These are phyloP conservation scores for Petrophora chlorosata DNA, from an alignment of 2,888 invertebrate species.

Conservation along the genomic window DNA sequence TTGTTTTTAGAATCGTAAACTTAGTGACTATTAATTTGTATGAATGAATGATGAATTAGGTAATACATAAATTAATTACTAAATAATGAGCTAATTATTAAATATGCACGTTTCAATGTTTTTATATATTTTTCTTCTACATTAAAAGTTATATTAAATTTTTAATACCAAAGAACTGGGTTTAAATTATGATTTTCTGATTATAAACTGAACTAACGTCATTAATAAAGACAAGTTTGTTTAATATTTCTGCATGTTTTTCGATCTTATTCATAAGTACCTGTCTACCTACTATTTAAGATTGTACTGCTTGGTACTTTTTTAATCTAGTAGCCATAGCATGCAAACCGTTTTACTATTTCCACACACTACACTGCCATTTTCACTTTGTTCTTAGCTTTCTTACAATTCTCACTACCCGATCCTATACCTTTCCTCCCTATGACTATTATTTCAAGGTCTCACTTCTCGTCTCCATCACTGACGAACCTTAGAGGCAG, in stretches of 20 bases:
- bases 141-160: no score
- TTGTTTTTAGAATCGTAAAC: no score
- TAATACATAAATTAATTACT: no score
- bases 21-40: no score
- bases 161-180: background rate
- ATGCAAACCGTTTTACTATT: conserved; percentile 7
- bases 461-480: background rate
- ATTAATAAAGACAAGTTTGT: no score
- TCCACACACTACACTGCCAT: background rate
- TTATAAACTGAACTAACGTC: no score
- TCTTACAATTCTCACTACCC: background rate
- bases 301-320: conserved; percentile 17
- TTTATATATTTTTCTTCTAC: no score
- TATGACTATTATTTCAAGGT: background rate
- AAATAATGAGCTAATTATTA: no score
- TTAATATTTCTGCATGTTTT: conserved; percentile 22
- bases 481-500: background rate
- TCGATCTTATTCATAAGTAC: background rate
- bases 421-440: background rate
- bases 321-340: conserved; percentile 4
- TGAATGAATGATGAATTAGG: no score
- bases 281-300: background rate
- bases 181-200: no score
- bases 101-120: no score
- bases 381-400: background rate